Conservation (phyloP, 1,140 invertebrate genomes). For the Scaptomyza graminum region DNA sequence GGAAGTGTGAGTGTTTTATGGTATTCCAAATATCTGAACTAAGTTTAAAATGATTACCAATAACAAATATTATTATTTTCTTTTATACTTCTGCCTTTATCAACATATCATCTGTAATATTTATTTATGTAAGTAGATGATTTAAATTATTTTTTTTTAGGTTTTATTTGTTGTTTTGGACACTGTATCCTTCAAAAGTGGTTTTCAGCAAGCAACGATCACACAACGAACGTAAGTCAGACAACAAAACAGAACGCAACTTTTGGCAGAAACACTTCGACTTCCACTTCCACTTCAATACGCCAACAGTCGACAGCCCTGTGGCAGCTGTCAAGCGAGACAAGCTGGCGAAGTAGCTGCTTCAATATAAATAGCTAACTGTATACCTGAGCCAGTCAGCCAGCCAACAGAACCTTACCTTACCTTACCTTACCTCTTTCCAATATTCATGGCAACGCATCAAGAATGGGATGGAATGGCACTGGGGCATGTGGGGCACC, state of each 20-base stretch:
- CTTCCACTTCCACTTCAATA: slow-evolving; percentile 50
- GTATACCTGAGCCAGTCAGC: slow-evolving; percentile 25
- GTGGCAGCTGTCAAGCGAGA: slow-evolving; percentile 65
- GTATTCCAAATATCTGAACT: too few species aligned
- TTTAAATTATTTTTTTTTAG: too few species aligned
- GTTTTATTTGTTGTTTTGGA: not conserved
- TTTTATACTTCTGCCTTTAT: too few species aligned
- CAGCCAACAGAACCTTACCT: slow-evolving; percentile 2
- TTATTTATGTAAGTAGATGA: too few species aligned
- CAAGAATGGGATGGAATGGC: not conserved
- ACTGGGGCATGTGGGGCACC: not conserved
- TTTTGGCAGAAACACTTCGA: slow-evolving; percentile 51
- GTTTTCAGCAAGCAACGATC: not conserved
- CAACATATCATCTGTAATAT: too few species aligned
- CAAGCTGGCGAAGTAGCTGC: slow-evolving; percentile 54
- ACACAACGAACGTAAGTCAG: slow-evolving; percentile 38
- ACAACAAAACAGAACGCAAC: slow-evolving; percentile 55
- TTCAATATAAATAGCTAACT: slow-evolving; percentile 63
- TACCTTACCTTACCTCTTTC: slow-evolving; percentile 6
- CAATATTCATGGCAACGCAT: slow-evolving; percentile 47
- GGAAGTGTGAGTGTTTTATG: too few species aligned
- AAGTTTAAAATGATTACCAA: too few species aligned
- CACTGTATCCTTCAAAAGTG: not conserved
- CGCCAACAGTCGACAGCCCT: slow-evolving; percentile 40
- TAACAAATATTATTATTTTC: too few species aligned